Evolutionary conservation across 2,797 vertebrate genomes (phyloP), one percentile per base, ranked within the genome.

Genomic region (Pangasius larnaudii): DNA sequence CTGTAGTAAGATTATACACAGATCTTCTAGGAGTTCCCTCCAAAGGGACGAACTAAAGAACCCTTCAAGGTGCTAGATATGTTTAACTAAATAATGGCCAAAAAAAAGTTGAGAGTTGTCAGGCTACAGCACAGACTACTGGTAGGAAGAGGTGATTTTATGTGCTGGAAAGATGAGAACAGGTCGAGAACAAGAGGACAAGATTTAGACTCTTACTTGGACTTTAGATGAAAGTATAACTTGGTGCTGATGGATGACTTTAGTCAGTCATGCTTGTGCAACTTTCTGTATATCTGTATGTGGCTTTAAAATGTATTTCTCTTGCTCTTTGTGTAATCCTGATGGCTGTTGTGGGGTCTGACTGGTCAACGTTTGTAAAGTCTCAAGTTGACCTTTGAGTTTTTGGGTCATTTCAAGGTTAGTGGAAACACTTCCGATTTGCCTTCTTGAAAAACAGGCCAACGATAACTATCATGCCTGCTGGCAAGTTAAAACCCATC

Each of bases 401-500:
- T 86, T 86, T 69, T 8, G 7, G 19, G 42, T 86, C 85, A 22
- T 79, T 79, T 53, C 59, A 39, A 77, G 58, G 59, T 67, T 19
- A 36, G 59, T 53, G 24, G 46, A 67, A 65, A 46, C 75, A 79
- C 75, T 79, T 79, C 46, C 13, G 14, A 67, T 69, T 86, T 80
- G 75, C 46, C 58, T 65, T 36, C 3, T 53, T 39, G 33, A 53
- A 86, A 67, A 46, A 22, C 42, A 53, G 39, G 46, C n/a, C 75
- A 46, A n/a, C 27, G 85, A 67, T 79, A 79, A 67, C 46, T 24
- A 51, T 85, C 67, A 72, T 85, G 84, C 84, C 67, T 74, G 84
- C 83, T 53, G 72, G 85, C 85, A 78, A 67, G 59, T 63, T 65
- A 39, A 53, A 86, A 53, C 59, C 33, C 85, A 51, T 79, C 85